These are phyloP conservation scores for Pavo muticus DNA, from an alignment of 2,113 vertebrate genomes.

Conservation along the genomic window DNA sequence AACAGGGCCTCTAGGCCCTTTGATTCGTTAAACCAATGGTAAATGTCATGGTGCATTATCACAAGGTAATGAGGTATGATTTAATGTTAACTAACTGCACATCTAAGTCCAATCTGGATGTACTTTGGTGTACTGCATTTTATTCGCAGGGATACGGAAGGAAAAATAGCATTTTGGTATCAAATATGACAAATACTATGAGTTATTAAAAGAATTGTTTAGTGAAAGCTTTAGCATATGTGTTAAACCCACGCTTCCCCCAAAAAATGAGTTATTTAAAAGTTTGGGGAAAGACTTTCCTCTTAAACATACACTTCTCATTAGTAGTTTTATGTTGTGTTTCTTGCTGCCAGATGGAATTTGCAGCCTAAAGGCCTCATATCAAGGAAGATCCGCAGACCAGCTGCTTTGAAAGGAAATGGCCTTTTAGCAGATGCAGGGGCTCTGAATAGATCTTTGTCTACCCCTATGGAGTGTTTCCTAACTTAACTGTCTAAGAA, in stretches of 20 bases:
- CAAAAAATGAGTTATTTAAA: neutral
- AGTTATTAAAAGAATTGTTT: neutral
- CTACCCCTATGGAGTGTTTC: neutral
- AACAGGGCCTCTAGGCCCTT: slow-evolving; percentile 58
- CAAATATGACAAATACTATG: slow-evolving; percentile 16
- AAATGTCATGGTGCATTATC: slow-evolving; percentile 72
- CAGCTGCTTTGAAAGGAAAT: slow-evolving; percentile 32
- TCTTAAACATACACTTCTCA: neutral
- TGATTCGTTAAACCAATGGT: slow-evolving; percentile 70
- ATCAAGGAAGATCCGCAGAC: slow-evolving; percentile 23
- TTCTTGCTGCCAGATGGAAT: slow-evolving; percentile 33
- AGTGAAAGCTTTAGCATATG: neutral
- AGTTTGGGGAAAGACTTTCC: neutral
- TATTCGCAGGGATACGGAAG: slow-evolving; percentile 25
- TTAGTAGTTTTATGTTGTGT: neutral
- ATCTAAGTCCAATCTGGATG: slow-evolving; percentile 65
- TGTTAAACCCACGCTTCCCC: neutral
- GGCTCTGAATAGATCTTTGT: slow-evolving; percentile 41
- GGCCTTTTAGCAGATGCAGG: slow-evolving; percentile 22
- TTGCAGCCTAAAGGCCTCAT: slow-evolving; percentile 25
- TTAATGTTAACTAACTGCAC: slow-evolving; percentile 78
- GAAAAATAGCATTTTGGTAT: slow-evolving; percentile 15
- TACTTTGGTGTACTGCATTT: slow-evolving; percentile 49
- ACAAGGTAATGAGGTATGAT: slow-evolving; percentile 75
- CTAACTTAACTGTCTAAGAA: slow-evolving; percentile 9